These are phyloP conservation scores for Periplaneta americana DNA, from an alignment of 1,140 invertebrate genomes.

Conservation along the genomic window DNA sequence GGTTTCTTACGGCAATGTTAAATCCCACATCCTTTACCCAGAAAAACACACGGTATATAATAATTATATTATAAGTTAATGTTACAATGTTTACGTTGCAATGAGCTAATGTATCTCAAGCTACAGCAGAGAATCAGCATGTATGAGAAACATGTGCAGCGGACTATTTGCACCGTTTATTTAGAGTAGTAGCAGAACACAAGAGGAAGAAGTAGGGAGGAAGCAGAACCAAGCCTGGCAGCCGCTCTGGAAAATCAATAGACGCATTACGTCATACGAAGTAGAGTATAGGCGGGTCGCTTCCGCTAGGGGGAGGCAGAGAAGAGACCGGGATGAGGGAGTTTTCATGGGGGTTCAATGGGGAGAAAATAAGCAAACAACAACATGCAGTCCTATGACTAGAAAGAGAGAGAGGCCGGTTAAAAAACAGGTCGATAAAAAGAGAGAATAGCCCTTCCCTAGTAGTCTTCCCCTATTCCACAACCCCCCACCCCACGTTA, in stretches of 20 bases:
- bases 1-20: too few relatives aligned
- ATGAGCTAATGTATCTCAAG: too few relatives aligned
- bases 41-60: too few relatives aligned
- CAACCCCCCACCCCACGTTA: not conserved
- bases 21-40: too few relatives aligned
- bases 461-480: not conserved
- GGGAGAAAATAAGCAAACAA: slow-evolving; percentile 10
- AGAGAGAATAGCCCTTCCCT: not conserved
- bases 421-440: slow-evolving; percentile 8
- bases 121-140: too few relatives aligned
- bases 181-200: too few relatives aligned
- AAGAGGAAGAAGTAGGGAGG: too few relatives aligned
- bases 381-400: not conserved
- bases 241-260: not conserved
- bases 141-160: too few relatives aligned
- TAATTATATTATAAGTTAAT: too few relatives aligned
- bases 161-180: too few relatives aligned
- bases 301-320: not conserved
- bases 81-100: too few relatives aligned
- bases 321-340: not conserved
- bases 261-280: not conserved
- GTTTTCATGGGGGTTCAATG: slow-evolving; percentile 6
- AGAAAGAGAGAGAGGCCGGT: not conserved
- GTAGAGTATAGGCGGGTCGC: not conserved
- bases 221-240: too few relatives aligned